Percentiles rank a stretch among this genome's conserved stretches.
Conservation (phyloP, 1,140 invertebrate species). For the Tyrophagus putrescentiae region DNA sequence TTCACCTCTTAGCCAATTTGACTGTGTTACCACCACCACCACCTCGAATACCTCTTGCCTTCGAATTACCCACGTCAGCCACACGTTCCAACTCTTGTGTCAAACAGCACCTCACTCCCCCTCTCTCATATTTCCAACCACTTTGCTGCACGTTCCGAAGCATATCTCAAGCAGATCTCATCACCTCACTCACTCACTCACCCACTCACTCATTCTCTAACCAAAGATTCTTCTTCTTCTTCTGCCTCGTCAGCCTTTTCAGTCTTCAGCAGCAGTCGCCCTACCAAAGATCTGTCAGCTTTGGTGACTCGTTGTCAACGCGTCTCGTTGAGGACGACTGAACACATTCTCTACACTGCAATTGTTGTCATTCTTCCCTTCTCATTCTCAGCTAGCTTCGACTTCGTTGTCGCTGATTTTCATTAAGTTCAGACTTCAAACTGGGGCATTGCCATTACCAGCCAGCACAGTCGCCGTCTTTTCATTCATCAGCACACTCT, state of each 20-base stretch:
- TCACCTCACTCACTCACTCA: not conserved
- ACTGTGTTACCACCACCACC: conserved; percentile 6
- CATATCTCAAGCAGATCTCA: conserved; percentile 9
- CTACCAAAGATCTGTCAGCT: too few species aligned
- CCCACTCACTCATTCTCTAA: not conserved
- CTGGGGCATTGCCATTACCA: too few species aligned
- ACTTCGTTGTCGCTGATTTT: not conserved
- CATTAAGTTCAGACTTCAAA: not conserved
- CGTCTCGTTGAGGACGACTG: too few species aligned
- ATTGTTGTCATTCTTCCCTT: too few species aligned
- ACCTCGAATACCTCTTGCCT: conserved; percentile 13
- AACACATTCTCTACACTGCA: too few species aligned
- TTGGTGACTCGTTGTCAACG: too few species aligned
- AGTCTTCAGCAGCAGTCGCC: too few species aligned
- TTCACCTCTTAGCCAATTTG: conserved; percentile 3
- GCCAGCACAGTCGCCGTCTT: too few species aligned
- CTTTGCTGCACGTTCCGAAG: not conserved
- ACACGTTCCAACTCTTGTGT: conserved; percentile 8
- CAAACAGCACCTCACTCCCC: not conserved
- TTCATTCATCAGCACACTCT: too few species aligned
- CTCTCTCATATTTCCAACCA: not conserved
- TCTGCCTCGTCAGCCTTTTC: not conserved
- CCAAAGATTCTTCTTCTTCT: too few species aligned
- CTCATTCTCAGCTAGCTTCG: not conserved
- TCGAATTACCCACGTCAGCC: not conserved